Base-by-base conservation (phyloP, 2,797 vertebrate genomes). In the Chiloscyllium punctatum region DNA sequence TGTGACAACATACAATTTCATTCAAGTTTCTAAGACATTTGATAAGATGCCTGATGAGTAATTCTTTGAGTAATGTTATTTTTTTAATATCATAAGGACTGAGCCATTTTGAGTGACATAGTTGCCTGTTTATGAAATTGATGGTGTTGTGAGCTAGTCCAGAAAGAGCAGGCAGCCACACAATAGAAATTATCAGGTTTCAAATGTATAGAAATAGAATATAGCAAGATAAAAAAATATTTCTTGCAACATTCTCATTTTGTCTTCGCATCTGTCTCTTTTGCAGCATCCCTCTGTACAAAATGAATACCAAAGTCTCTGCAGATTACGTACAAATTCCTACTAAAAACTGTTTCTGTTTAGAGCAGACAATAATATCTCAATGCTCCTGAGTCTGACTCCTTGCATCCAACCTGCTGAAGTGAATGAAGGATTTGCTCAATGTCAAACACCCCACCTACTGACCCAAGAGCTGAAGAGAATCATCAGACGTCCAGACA, bases 1-100 rank as follows among this genome's bases (percentile, higher is more conserved):
- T 69, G 90, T 92, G 90, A 92, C 90, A 92, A 92, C 90, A 69
- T 69, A 62, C 90, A n/a, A 92, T 68, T 92, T 92, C 90, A 92
- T 92, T 92, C 62, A 92, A 90, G 18, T 69, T 92, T 92, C 90
- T 69, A 42, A n/a, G 69, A 69, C 62, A 68, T 42, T 92, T 92
- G 62, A 69, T 92, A 92, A 92, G 66, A 66, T 0, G 90, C 90
- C 62, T 69, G 62, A 69, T 21, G 9, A 92, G 62, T 37, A 92
- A 92, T 92, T 92, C 90, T 69, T 92, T 69, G 23, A 37, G n/a
- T 37, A 37, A 42, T 92, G 90, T 69, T 92, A 66, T 69, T 62
- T 92, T 68, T 92, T 69, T 92, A 42, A 69, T 92, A 69, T 92
- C n/a, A 69, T 69, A 92, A 92, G 90, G 66, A 25, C 33, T 68